Conservation (phyloP, 2,113 vertebrate genomes). For the Leptobrachium ailaonicum region DNA sequence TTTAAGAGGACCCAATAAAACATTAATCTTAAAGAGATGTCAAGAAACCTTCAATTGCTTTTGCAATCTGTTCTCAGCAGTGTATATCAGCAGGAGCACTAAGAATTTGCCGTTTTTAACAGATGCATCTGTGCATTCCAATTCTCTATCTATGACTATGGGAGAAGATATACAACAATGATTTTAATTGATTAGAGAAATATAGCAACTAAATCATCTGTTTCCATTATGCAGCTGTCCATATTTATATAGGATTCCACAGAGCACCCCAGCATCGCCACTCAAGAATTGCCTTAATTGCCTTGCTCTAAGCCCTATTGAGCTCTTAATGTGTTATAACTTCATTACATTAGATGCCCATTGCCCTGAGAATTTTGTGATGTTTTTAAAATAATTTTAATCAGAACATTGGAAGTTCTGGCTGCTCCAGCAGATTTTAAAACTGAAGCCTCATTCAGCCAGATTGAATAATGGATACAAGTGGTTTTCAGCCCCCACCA, state of each 20-base stretch:
- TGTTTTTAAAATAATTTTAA: slow-evolving; percentile 63
- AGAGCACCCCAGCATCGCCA: slow-evolving; percentile 52
- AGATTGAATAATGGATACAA: slow-evolving; percentile 56
- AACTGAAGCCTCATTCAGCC: slow-evolving; percentile 55
- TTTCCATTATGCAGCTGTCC: slow-evolving; percentile 57
- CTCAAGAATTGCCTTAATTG: slow-evolving; percentile 60
- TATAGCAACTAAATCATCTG: slow-evolving; percentile 53
- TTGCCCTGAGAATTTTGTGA: slow-evolving; percentile 59
- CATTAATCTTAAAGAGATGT: slow-evolving; percentile 41
- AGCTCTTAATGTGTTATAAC: slow-evolving; percentile 56
- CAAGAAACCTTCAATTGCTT: slow-evolving; percentile 24
- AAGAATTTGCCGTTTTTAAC: slow-evolving; percentile 20
- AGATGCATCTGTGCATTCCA: slow-evolving; percentile 28
- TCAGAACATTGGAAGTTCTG: slow-evolving; percentile 55
- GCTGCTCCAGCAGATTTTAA: slow-evolving; percentile 59
- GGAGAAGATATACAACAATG: slow-evolving; percentile 27
- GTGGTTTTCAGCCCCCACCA: slow-evolving; percentile 38
- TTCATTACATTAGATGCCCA: slow-evolving; percentile 59
- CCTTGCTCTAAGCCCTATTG: slow-evolving; percentile 43
- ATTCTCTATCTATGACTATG: slow-evolving; percentile 13
- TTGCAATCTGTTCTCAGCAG: slow-evolving; percentile 31
- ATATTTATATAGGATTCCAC: slow-evolving; percentile 44
- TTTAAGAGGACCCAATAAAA: slow-evolving; percentile 37
- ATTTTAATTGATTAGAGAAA: slow-evolving; percentile 47
- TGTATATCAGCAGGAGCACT: slow-evolving; percentile 39